These are phyloP conservation scores for Caenorhabditis wallacei DNA, from an alignment of 2,888 invertebrate genomes.

Conservation along the genomic window DNA sequence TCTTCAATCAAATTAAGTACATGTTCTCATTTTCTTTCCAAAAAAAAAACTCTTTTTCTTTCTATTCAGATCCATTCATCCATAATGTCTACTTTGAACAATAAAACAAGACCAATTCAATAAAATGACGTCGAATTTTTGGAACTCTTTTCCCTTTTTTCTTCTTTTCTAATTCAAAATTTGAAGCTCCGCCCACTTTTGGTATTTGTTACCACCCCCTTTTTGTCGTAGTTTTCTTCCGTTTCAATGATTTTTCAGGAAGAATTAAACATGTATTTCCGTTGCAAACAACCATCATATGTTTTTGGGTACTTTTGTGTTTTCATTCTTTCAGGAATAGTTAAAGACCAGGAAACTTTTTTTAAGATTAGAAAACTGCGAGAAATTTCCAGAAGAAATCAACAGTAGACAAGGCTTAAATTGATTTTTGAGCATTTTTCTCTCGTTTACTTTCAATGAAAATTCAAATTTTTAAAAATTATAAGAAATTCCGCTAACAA, in stretches of 20 bases:
- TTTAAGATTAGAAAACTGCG: background rate
- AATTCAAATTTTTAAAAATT: too few species aligned
- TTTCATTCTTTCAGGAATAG: background rate
- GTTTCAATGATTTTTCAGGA: constrained; percentile 16
- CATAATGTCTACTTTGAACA: constrained; percentile 28
- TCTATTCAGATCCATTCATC: constrained; percentile 32
- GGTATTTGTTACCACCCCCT: constrained; percentile 7
- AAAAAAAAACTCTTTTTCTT: background rate
- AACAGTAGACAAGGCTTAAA: too few species aligned
- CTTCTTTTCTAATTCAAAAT: background rate
- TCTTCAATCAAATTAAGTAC: constrained; percentile 36
- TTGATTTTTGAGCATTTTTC: too few species aligned
- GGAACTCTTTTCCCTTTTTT: background rate
- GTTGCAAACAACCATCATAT: constrained; percentile 17
- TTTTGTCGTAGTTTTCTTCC: constrained; percentile 18
- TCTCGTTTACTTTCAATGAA: too few species aligned
- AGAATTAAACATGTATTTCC: constrained; percentile 12
- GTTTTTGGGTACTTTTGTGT: constrained; percentile 24
- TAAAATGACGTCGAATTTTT: constrained; percentile 5
- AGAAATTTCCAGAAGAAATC: too few species aligned
- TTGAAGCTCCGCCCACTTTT: background rate
- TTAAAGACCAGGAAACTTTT: background rate
- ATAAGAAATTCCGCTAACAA: too few species aligned
- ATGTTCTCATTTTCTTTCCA: constrained; percentile 23
- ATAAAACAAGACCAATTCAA: background rate